A percentile compares a stretch with the other conserved stretches of the same genome.
Evolutionary conservation across 2,888 invertebrate species (phyloP).

Genomic region (Leptinotarsa peninsularis): DNA sequence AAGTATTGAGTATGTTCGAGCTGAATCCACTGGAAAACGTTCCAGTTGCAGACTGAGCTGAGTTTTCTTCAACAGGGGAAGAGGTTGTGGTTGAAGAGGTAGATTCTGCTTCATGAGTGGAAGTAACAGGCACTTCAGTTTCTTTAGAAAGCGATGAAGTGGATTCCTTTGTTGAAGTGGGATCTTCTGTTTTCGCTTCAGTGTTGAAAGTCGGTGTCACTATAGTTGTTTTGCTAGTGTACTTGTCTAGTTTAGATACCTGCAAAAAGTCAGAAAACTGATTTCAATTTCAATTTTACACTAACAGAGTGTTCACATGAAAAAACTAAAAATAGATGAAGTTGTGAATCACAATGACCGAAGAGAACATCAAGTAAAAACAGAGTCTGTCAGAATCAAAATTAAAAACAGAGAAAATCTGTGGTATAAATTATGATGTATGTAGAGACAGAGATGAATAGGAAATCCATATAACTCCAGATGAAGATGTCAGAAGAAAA

Average conservation of each 20-base stretch:
- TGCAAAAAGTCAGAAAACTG: background rate
- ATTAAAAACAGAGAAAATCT: too few relatives aligned
- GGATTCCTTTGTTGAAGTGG: slow-evolving; percentile 20
- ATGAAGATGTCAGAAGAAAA: too few relatives aligned
- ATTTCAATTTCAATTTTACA: background rate
- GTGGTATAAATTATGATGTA: too few relatives aligned
- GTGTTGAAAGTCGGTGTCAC: slow-evolving; percentile 53
- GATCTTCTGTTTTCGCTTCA: slow-evolving; percentile 30
- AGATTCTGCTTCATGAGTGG: background rate
- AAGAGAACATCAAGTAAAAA: too few relatives aligned
- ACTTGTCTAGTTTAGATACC: slow-evolving; percentile 59
- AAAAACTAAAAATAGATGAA: too few relatives aligned
- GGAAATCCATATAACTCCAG: too few relatives aligned
- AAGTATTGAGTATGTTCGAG: background rate
- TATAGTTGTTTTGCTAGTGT: slow-evolving; percentile 49
- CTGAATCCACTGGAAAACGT: slow-evolving; percentile 48
- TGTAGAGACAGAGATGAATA: too few relatives aligned
- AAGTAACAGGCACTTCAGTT: background rate
- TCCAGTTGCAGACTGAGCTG: slow-evolving; percentile 35
- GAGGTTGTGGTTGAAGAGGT: background rate
- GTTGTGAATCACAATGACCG: too few relatives aligned
- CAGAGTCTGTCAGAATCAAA: too few relatives aligned
- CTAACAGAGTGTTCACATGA: too few relatives aligned
- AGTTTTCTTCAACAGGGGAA: slow-evolving; percentile 4
- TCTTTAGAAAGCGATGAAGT: background rate